These are phyloP conservation scores for Cheilosia urbana DNA, from an alignment of 2,888 invertebrate species.

Conservation along the genomic window DNA sequence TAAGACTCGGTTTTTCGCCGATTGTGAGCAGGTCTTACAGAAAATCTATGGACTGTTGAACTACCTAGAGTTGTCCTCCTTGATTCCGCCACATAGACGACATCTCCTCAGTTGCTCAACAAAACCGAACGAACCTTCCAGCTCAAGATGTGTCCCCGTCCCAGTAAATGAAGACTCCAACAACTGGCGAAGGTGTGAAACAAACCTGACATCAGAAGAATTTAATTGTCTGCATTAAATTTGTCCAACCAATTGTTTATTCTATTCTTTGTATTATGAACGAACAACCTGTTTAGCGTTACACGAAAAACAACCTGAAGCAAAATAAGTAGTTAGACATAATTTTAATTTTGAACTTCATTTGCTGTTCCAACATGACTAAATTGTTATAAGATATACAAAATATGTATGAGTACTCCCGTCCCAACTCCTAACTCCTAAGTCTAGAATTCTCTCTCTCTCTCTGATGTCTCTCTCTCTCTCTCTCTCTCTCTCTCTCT, in stretches of 20 bases:
- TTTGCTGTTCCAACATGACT: conserved; percentile 55
- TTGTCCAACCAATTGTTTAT: conserved; percentile 36
- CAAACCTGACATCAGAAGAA: conserved; percentile 33
- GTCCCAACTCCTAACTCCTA: too few relatives aligned
- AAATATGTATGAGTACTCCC: not conserved
- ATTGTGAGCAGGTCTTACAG: conserved; percentile 88
- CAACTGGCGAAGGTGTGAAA: conserved; percentile 20
- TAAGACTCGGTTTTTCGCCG: conserved; percentile 90
- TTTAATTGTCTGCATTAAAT: conserved; percentile 39
- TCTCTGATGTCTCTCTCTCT: too few relatives aligned
- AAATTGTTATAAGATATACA: conserved; percentile 25
- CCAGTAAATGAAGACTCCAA: conserved; percentile 23
- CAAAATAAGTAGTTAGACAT: conserved; percentile 37
- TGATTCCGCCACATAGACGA: conserved; percentile 77
- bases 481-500: too few relatives aligned
- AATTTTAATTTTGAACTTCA: not conserved
- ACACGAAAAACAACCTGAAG: conserved; percentile 17
- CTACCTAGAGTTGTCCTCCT: conserved; percentile 87
- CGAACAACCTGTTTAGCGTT: conserved; percentile 23
- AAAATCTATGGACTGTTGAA: conserved; percentile 86
- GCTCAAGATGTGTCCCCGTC: conserved; percentile 18
- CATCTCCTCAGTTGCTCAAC: conserved; percentile 18
- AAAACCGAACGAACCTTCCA: conserved; percentile 53
- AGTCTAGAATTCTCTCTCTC: too few relatives aligned
- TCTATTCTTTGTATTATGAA: conserved; percentile 18